A percentile compares a stretch with the other conserved stretches of the same genome.
Conservation (phyloP, 2,888 invertebrate species). For the Eilema depressum region DNA sequence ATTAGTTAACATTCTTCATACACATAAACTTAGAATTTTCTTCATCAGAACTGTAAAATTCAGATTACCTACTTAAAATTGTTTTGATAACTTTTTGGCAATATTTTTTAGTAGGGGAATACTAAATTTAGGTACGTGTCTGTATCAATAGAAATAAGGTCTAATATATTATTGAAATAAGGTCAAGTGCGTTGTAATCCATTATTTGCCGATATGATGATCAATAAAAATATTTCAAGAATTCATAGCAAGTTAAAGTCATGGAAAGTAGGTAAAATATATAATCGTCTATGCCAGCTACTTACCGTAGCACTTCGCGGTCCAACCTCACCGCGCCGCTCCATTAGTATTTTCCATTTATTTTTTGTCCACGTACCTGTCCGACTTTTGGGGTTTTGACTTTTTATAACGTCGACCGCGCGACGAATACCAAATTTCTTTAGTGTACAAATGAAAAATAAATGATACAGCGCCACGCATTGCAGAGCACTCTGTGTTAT, state of each 20-base stretch:
- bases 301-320: constrained; percentile 69
- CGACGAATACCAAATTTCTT: constrained; percentile 86
- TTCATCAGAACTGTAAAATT: not conserved
- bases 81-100: not conserved
- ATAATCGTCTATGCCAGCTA: constrained; percentile 45
- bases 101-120: not conserved
- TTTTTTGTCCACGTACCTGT: constrained; percentile 87
- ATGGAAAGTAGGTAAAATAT: constrained; percentile 22
- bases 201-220: not conserved
- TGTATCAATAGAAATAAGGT: not conserved
- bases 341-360: constrained; percentile 87
- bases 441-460: constrained; percentile 78
- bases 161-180: too few species aligned
- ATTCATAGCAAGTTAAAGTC: not conserved
- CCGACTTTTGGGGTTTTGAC: constrained; percentile 83
- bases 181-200: not conserved
- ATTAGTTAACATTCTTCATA: not conserved
- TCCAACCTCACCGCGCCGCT: constrained; percentile 80
- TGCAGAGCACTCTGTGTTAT: constrained; percentile 69
- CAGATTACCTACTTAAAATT: not conserved
- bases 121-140: not conserved
- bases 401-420: constrained; percentile 81
- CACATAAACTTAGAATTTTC: not conserved
- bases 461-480: constrained; percentile 77
- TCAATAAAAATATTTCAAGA: not conserved